Evolutionary conservation across 2,888 invertebrate genomes (phyloP), one percentile per base, ranked within the genome.

Genomic region (Drosophila subquinaria): DNA sequence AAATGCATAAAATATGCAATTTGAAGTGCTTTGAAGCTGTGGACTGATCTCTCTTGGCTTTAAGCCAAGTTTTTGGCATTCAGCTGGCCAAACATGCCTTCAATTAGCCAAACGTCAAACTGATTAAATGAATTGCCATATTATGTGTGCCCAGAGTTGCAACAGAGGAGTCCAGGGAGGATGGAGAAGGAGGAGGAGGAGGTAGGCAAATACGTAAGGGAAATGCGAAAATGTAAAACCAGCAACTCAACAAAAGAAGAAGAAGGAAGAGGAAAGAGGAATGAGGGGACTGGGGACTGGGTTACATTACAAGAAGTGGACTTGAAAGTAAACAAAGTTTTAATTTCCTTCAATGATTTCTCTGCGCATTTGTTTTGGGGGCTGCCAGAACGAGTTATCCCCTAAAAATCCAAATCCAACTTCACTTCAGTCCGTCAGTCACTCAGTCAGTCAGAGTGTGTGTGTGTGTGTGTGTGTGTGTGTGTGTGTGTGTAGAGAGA

Each of bases 341-440:
- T 84, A 84, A 84, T 84, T 84, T 84, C 83, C 83, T 83, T 86
- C 83, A 84, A 86, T 86, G 83, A 84, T 84, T 84, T 86, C 79
- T 72, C 65, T 64, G 75, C 71, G 75, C 78, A 75, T 78, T 78
- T 78, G 78, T 69, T 75, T 69, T 65, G 30, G 57, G 15, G 36
- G 30, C 27, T 42, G 55, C 17, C 40, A 15, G 27, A 36, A 42
- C 13, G 45, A 47, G 36, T 23, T 33, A 10, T 27, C 27, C 20
- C 4, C 23, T 4, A 33, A 15, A 55, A 33, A 2, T 20, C 5
- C 27, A 27, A 6, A 35, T 10, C 27, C 13, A 4, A 9, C 20
- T 15, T 6, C 3, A 10, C 10, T 11, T 13, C 30, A 47, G 48
- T 62, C 11, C 40, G 40, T 40, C 43, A 20, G 33, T 17, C 30